Evolutionary conservation across 2,113 vertebrate species (phyloP).

Genomic region (Diphyllodes magnificus): DNA sequence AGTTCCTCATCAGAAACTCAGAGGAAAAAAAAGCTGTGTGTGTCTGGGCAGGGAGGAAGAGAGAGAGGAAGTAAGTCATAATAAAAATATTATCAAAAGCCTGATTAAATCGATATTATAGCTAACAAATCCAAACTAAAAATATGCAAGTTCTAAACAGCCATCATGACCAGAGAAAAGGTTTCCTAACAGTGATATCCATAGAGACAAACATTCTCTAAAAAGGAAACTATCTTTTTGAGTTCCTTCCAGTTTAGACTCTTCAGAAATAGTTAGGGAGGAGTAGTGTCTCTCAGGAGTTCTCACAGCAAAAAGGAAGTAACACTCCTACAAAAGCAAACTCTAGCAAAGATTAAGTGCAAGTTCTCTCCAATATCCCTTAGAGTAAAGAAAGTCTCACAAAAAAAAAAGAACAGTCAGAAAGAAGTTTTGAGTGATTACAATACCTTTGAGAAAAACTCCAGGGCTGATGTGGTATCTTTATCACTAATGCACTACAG

Average conservation of each 20-base stretch:
- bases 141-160: not conserved
- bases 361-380: not conserved
- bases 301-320: not conserved
- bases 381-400: not conserved
- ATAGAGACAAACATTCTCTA: not conserved
- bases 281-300: not conserved
- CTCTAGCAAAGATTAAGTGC: not conserved
- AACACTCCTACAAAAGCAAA: slow-evolving; percentile 8
- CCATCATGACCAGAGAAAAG: not conserved
- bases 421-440: not conserved
- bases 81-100: slow-evolving; percentile 31
- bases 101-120: not conserved
- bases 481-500: not conserved
- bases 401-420: not conserved
- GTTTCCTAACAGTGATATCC: not conserved
- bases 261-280: not conserved
- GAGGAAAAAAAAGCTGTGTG: not conserved
- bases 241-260: slow-evolving; percentile 5
- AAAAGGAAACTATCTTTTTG: slow-evolving; percentile 4
- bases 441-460: not conserved
- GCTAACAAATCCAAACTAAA: slow-evolving; percentile 1
- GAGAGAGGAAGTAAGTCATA: not conserved
- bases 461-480: not conserved
- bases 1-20: not conserved
- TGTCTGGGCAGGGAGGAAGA: not conserved